Percentiles rank a stretch among this genome's conserved stretches.
Evolutionary conservation across 2,797 vertebrate genomes (phyloP).

Genomic region (Podarcis lilfordi): DNA sequence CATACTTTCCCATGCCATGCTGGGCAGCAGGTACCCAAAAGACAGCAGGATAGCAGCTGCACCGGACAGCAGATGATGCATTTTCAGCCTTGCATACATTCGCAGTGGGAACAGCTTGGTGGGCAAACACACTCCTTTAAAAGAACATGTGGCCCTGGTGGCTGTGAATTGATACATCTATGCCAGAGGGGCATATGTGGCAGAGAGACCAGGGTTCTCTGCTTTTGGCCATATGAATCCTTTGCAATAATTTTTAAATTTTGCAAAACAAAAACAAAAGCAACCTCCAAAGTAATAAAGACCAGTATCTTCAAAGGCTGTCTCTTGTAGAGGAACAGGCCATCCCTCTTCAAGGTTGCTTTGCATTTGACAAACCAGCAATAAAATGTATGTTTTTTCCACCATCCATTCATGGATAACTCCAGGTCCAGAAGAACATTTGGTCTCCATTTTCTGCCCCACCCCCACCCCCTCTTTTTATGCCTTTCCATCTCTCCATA

Average conservation of each 20-base stretch:
- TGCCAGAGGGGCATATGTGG: background rate
- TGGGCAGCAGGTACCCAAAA: background rate
- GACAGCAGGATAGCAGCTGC: background rate
- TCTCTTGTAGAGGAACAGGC: background rate
- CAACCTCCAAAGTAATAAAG: background rate
- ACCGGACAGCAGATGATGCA: background rate
- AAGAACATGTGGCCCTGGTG: background rate
- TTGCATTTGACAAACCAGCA: background rate
- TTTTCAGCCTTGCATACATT: background rate
- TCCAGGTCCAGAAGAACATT: background rate
- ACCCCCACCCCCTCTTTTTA: background rate
- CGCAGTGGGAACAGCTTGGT: background rate
- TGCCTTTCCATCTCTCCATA: background rate
- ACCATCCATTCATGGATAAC: background rate
- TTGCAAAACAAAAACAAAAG: background rate
- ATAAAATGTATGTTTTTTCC: background rate
- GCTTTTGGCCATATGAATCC: background rate
- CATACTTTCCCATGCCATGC: background rate
- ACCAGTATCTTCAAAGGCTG: background rate
- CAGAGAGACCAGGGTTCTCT: background rate
- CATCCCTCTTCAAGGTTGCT: background rate
- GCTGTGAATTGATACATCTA: background rate
- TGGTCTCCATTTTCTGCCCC: background rate
- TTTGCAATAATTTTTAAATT: background rate
- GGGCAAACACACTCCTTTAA: background rate